Conservation (phyloP, 2,113 vertebrate genomes). For the Carollia perspicillata region DNA sequence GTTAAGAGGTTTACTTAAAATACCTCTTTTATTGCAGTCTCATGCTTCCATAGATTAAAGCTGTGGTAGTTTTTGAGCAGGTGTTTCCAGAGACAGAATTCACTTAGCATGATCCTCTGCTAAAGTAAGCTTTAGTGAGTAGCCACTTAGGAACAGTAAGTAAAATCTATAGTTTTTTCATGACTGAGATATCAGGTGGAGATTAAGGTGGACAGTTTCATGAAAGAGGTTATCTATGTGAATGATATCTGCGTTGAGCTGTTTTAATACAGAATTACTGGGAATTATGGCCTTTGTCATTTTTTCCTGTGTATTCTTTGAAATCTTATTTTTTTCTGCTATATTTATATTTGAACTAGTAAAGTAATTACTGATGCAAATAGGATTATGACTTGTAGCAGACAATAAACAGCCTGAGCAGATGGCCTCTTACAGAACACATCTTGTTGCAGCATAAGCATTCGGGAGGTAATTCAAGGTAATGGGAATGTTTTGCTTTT, state of each 20-base stretch:
- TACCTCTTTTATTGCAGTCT: not conserved
- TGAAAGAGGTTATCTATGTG: not conserved
- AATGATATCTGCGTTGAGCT: not conserved
- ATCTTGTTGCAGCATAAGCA: conserved; percentile 19
- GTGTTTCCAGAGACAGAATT: conserved; percentile 41
- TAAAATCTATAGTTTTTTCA: conserved; percentile 30
- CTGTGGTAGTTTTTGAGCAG: not conserved
- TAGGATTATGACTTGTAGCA: conserved; percentile 60
- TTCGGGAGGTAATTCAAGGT: conserved; percentile 30
- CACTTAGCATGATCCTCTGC: conserved; percentile 7
- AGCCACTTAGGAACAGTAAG: not conserved
- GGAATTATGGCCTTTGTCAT: not conserved
- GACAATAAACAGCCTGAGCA: conserved; percentile 50
- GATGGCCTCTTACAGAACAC: conserved; percentile 50
- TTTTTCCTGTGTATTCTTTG: conserved; percentile 14
- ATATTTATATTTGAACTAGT: conserved; percentile 41
- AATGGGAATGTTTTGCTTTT: not conserved
- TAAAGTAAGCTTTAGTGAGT: not conserved
- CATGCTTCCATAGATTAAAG: not conserved
- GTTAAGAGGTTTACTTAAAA: not conserved
- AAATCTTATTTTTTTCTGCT: conserved; percentile 50
- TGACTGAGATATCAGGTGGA: not conserved
- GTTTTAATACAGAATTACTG: conserved; percentile 1
- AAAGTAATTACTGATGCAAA: conserved; percentile 60
- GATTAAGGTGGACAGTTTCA: not conserved